Base-by-base conservation (phyloP, 1,140 invertebrate species). In the Trypoxylus dichotomus region DNA sequence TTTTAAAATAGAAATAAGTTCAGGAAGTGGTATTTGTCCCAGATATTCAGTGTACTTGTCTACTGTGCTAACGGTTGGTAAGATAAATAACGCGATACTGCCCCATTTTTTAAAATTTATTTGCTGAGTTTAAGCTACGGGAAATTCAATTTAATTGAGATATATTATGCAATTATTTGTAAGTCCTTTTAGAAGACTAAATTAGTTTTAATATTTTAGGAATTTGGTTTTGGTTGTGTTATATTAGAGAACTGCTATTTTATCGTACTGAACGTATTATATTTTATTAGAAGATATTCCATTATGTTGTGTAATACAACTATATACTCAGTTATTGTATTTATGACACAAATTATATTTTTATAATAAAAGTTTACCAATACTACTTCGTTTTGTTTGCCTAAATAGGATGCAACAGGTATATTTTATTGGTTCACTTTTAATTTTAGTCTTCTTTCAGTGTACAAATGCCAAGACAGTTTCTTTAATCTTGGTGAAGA, bases 161-260 rank as follows among this genome's bases (percentile, higher is more conserved):
- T n/a, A n/a, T n/a, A n/a, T n/a, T n/a, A n/a, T n/a, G 54, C 54
- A 60, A 60, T 60, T 19, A 60, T 60, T 60, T 60, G 54, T 13
- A 60, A 60, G 54, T 60, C 54, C 5, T 8, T 37, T 19, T 13
- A 60, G 24, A 24, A 60, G 54, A n/a, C 54, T 60, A 19, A 19
- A 19, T 13, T 24, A 3, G 13, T 60, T 60, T 60, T 24, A 60
- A 60, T 60, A 19, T 60, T 19, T 6, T 60, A 60, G n/a, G 24
- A 8, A 60, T 24, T 24, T 60, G 24, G 54, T 60, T 60, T 60
- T 60, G 24, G n/a, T 60, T 37, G 1, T 5, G 32, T 8, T 37
- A 37, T 37, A 37, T 37, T 60, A 24, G 7, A 24, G 54, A 19
- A 2, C 13, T 60, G 6, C 54, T 60, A 24, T 60, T 60, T 60